Evolutionary conservation across 2,888 invertebrate species (phyloP), one percentile per base, ranked within the genome.

Genomic region (Eupithecia exiguata): DNA sequence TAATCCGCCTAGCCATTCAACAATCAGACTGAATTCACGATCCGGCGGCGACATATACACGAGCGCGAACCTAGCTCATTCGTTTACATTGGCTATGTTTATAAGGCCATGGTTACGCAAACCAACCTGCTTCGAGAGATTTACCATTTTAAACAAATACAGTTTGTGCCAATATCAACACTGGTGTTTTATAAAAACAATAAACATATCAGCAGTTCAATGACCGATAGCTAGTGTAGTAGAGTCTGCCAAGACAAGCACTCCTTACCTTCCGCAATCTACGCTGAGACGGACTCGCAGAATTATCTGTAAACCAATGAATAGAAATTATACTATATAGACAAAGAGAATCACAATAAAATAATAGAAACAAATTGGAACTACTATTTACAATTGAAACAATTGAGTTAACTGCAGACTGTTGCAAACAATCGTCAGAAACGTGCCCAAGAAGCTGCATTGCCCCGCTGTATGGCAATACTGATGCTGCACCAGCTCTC

Each of bases 131-230:
- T 87, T 87, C 79, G 84, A 86, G 86, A 90, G 88, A 89, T 86
- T 89, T 88, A 89, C 87, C 86, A 89, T 90, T 90, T 88, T 89
- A 93, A 92, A 93, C 91, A 93, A 93, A 93, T 92, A 93, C 85
- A 86, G 84, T 84, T 87, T 88, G 89, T 90, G 93, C 93, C 93
- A 93, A 93, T 91, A 92, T 84, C 91, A 92, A 93, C 92, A 93
- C 83, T 82, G 83, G 84, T 89, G 87, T 86, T 88, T 89, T 87
- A 90, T 88, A 91, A 93, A 90, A 92, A 92, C 92, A 93, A 93
- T 91, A 93, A 93, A 92, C 92, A 90, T 72, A 77, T 73, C 76
- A 69, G 67, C 75, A 83, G 93, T 92, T 93, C 93, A 90, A 83
- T 88, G 91, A 89, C 92, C 92, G 89, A 84, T 87, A 86, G 84